A percentile compares a stretch with the other conserved stretches of the same genome.
phyloP scores from a whole-genome alignment of 2,797 vertebrate genomes.

The Pteronotus mesoamericanus region DNA sequence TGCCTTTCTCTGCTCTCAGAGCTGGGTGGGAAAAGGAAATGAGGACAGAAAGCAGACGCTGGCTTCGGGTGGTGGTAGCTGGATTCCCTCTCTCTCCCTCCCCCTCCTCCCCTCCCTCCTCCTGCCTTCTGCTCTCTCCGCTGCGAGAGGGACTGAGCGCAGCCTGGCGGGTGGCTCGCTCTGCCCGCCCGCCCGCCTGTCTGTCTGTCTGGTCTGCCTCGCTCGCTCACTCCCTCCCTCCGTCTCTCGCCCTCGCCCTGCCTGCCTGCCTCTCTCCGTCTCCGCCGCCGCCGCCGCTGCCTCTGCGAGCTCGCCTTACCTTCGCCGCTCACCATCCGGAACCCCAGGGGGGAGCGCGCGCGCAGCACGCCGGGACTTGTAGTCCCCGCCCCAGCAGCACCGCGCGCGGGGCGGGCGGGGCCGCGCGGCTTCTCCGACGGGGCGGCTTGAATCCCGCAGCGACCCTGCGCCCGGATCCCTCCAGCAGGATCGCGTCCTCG shows the following conservation, averaged over 20 bases:
- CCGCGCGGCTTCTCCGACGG: slow-evolving; percentile 70
- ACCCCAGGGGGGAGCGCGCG: slow-evolving; percentile 82
- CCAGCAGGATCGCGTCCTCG: background rate
- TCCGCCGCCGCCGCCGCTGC: slow-evolving; percentile 74
- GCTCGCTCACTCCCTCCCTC: slow-evolving; percentile 73
- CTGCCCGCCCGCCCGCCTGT: slow-evolving; percentile 72
- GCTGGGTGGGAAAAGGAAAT: slow-evolving; percentile 82
- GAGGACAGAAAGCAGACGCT: slow-evolving; percentile 80
- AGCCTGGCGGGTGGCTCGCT: slow-evolving; percentile 74
- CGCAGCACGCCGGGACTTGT: slow-evolving; percentile 82
- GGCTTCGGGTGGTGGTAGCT: slow-evolving; percentile 79
- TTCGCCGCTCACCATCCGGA: slow-evolving; percentile 84
- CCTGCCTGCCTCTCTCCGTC: slow-evolving; percentile 75
- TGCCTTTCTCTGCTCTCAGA: slow-evolving; percentile 76
- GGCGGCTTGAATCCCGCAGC: slow-evolving; percentile 39
- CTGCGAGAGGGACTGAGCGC: slow-evolving; percentile 73
- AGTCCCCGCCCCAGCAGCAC: slow-evolving; percentile 69
- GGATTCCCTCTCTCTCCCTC: slow-evolving; percentile 75
- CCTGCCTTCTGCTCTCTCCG: slow-evolving; percentile 77
- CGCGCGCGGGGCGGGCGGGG: slow-evolving; percentile 67
- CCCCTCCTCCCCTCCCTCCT: slow-evolving; percentile 72
- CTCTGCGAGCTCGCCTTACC: slow-evolving; percentile 80
- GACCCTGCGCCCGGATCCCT: background rate
- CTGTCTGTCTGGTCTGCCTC: slow-evolving; percentile 75
- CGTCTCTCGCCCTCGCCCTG: slow-evolving; percentile 74